Base-by-base conservation (phyloP, 2,113 vertebrate genomes). In the Malurus elegans region DNA sequence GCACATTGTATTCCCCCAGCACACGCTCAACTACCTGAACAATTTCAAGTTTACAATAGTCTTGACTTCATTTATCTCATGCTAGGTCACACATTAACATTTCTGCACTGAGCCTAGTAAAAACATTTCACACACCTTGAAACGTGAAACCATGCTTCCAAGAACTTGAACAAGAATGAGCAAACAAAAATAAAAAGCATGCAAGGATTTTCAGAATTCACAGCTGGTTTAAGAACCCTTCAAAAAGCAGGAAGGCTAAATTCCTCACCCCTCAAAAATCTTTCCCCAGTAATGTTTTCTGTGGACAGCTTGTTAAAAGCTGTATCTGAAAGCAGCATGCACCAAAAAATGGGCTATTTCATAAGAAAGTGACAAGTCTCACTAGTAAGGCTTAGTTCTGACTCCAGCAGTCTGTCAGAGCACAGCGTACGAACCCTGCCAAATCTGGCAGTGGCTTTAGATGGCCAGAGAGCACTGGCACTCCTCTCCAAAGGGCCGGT, bases 341-440 rank as follows among this genome's bases (percentile, higher is more conserved):
- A 12, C 2, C 25, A 57, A 53, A 36, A 76, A 86, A 72, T 5
- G 21, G 21, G 18, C 11, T 66, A 4, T 58, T 84, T 67, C 15
- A 12, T 23, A 51, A 44, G 40, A 44, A 66, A 89, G 60, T n/a
- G 32, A 84, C 48, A 14, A 67, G 50, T 9, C 31, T 34, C 50
- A 18, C 8, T 18, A 18, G 3, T 9, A 42, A 82, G 66, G 44
- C 17, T 4, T 51, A 19, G 34, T 12, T 60, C 19, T 29, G 34
- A 16, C 25, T 40, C 25, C 8, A 45, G 47, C 73, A 29, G 56
- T 38, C 19, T 53, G 54, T 31, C 66, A 83, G 40, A 44, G 5
- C 71, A 36, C 34, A 38, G 48, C 9, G 20, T 7, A 38, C 0
- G 0, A 83, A 61, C 0, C 2, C 20, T 58, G n/a, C 66, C 47